Evolutionary conservation across 2,113 vertebrate species (phyloP), one percentile per base, ranked within the genome.

Genomic region (Zingel zingel): DNA sequence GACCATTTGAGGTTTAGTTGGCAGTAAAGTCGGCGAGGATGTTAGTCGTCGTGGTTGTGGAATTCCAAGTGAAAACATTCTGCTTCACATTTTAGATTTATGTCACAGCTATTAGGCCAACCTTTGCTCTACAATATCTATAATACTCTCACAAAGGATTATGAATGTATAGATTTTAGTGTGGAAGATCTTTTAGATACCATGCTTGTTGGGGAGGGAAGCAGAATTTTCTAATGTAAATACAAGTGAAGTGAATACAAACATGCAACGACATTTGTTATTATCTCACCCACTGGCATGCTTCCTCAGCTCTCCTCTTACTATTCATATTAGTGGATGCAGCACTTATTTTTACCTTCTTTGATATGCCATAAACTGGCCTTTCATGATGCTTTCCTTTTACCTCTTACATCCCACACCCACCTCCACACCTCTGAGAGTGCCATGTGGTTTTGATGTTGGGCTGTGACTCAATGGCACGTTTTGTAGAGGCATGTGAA

Each of bases 371-470:
- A 68, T 58, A 76, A 33, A 33, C 74, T 36, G 36, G 43, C 53
- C 66, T 76, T 71, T 79, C 50, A 45, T 58, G 74, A 51, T 50
- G 54, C 53, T 51, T 65, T 78, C 47, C 53, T 69, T 56, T 76
- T 81, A 87, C 82, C 79, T 86, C 79, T 75, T 48, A 12, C 72
- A 16, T 61, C 59, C 62, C 30, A 39, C 79, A 53, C 68, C 86
- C 57, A 9, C 83, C 63, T 77, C 81, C 64, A 54, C 85, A 74
- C 84, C 83, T 84, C 86, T 79, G 47, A 5, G 81, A 85, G 76
- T 69, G 84, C 70, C 91, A 89, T 93, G 88, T 94, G 93, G 90
- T 93, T 93, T 88, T 86, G 91, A 92, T 92, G 85, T 84, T 79
- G 53, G 74, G 51, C 82, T 81, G 61, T 57, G 81, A 89, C 76